A percentile compares a stretch with the other conserved stretches of the same genome.
Evolutionary conservation across 2,888 invertebrate species (phyloP).

Genomic region (Nycteola revayana): DNA sequence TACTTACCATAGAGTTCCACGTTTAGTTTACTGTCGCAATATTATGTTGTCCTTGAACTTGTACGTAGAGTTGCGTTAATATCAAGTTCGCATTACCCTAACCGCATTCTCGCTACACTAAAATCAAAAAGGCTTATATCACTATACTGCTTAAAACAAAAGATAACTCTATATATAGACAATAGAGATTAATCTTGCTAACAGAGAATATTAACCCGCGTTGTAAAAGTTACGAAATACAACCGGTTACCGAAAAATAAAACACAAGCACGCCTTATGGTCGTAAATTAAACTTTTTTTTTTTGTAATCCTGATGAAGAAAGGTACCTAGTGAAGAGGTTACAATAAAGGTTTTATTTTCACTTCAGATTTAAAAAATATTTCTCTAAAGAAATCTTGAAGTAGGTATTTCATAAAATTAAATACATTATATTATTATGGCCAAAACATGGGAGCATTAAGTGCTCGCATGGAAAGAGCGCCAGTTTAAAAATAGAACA

Average conservation of each 20-base stretch:
- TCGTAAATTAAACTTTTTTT: constrained; percentile 8
- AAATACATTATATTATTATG: background rate
- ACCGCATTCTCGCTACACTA: constrained; percentile 11
- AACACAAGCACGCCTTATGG: constrained; percentile 2
- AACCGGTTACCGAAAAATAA: constrained; percentile 29
- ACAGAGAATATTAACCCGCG: background rate
- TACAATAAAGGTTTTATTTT: too few relatives aligned
- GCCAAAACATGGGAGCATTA: too few relatives aligned
- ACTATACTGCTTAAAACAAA: too few relatives aligned
- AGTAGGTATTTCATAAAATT: background rate
- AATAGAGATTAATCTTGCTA: too few relatives aligned
- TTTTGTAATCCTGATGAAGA: too few relatives aligned
- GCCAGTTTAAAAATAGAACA: too few relatives aligned
- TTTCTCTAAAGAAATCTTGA: too few relatives aligned
- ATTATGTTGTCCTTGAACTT: constrained; percentile 44
- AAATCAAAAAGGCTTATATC: constrained; percentile 5
- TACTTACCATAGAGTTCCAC: too few relatives aligned
- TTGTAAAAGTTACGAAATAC: constrained; percentile 15
- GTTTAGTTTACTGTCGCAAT: constrained; percentile 7
- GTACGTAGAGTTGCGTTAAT: constrained; percentile 30
- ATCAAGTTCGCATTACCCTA: constrained; percentile 32
- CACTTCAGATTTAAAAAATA: too few relatives aligned
- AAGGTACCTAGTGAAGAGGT: too few relatives aligned
- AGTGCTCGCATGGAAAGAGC: too few relatives aligned
- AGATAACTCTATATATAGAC: too few relatives aligned